Conservation (phyloP, 2,113 vertebrate species). For the Tringa solitaria region DNA sequence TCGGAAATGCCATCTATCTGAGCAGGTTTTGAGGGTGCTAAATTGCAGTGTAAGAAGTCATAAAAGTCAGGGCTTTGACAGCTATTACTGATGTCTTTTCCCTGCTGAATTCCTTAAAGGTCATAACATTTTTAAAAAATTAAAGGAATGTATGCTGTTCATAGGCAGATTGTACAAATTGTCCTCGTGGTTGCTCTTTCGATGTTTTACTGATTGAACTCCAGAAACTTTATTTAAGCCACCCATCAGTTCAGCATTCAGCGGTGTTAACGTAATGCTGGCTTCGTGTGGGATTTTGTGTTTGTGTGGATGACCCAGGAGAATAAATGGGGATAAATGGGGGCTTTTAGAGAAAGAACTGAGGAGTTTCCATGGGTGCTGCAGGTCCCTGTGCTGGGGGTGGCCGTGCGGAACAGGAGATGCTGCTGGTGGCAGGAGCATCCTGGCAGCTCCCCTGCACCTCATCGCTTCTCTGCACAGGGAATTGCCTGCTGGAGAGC, state of each 20-base stretch:
- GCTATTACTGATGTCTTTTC: not conserved
- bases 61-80: not conserved
- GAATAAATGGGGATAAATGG: not conserved
- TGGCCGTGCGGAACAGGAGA: fast-evolving
- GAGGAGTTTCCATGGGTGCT: too few relatives aligned
- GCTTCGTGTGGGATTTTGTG: not conserved
- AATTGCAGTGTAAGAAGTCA: not conserved
- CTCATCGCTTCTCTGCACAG: not conserved
- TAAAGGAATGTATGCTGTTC: not conserved
- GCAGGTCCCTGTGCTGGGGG: not conserved
- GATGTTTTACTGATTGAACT: not conserved
- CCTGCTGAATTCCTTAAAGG: constrained; percentile 1
- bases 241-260: not conserved
- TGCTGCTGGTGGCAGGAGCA: fast-evolving
- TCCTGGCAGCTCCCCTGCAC: not conserved
- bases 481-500: fast-evolving
- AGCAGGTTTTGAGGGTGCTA: not conserved
- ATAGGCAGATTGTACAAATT: not conserved
- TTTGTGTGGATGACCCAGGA: not conserved
- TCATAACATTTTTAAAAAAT: constrained; percentile 18
- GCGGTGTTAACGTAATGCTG: not conserved
- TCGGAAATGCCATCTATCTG: not conserved
- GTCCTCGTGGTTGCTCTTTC: not conserved
- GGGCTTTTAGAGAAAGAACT: not conserved
- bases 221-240: not conserved